Evolutionary conservation across 2,113 vertebrate species (phyloP), one percentile per base, ranked within the genome.

Genomic region (Ciconia boyciana): DNA sequence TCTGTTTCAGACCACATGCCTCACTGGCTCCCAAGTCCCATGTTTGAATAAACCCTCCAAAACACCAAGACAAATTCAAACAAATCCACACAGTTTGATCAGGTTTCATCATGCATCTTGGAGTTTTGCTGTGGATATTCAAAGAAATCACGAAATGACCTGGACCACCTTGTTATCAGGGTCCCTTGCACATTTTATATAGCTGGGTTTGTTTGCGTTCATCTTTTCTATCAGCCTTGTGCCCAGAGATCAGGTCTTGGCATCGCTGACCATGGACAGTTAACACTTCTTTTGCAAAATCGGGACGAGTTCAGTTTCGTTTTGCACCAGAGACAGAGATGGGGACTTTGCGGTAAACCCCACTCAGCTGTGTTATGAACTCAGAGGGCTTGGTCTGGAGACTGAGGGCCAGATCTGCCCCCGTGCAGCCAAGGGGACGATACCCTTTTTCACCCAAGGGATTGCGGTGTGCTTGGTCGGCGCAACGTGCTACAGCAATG

Each of bases 371-470:
- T 36, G 2, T 17, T 46, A 26, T 13, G 58, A 62, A 55, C 28
- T 54, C 55, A 22, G 49, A 79, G 16, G 8, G 57, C 80, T 85
- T 84, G 41, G 9, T 36, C 36, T 54, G 62, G 43, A 49, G 32
- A 13, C 1, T 19, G 25, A 77, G 49, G 44, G 18, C n/a, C 25
- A 65, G 57, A 36, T 7, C 16, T 26, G 55, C 26, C 7, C 7
- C 17, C 4, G 34, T 4, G 21, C n/a, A 65, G 54, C 46, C 66
- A 18, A 10, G 0, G 5, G 24, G 57, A 21, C 0, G 0, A 83
- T 32, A 12, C 2, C 6, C 3, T 44, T 90, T 90, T 44, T 46
- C 81, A 74, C 32, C 43, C 3, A 7, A 80, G 29, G 17, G 14
- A 51, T 19, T 32, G 12, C 0, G 0, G 20, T 41, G 25, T 69